phyloP scores from a whole-genome alignment of 1,140 invertebrate species.

The Aporrectodea caliginosa region DNA sequence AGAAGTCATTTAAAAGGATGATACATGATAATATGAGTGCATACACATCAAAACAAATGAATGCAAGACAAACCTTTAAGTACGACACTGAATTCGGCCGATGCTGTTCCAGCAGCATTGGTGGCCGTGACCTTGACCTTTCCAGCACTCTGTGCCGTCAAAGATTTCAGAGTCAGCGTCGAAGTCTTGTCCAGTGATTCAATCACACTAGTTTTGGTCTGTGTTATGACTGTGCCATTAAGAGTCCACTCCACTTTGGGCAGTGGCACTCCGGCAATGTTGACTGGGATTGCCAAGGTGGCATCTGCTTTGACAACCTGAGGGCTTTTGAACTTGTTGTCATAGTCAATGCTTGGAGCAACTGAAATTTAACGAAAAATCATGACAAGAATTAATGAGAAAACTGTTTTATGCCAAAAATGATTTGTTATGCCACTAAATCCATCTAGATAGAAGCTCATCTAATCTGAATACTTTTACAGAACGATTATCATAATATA shows the following conservation, averaged over 20 bases:
- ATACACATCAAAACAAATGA: too few species aligned
- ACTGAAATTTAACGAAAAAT: background rate
- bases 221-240: conserved; percentile 72
- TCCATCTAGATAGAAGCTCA: too few species aligned
- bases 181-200: conserved; percentile 46
- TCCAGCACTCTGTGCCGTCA: conserved; percentile 44
- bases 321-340: conserved; percentile 47
- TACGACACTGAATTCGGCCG: conserved; percentile 26
- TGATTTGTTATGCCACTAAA: too few species aligned
- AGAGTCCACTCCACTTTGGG: conserved; percentile 79
- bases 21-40: too few species aligned
- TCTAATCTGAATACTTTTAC: too few species aligned
- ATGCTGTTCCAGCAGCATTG: conserved; percentile 30
- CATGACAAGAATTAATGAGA: background rate
- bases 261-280: conserved; percentile 77
- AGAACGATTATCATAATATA: too few species aligned
- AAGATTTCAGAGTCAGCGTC: conserved; percentile 49
- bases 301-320: conserved; percentile 48
- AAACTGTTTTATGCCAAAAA: background rate
- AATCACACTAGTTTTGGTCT: conserved; percentile 34
- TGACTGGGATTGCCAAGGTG: conserved; percentile 58
- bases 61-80: conserved; percentile 16
- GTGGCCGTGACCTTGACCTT: conserved; percentile 37
- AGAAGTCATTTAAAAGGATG: too few species aligned
- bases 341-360: conserved; percentile 48